Base-by-base conservation (phyloP, 2,113 vertebrate genomes). In the Strix uralensis region DNA sequence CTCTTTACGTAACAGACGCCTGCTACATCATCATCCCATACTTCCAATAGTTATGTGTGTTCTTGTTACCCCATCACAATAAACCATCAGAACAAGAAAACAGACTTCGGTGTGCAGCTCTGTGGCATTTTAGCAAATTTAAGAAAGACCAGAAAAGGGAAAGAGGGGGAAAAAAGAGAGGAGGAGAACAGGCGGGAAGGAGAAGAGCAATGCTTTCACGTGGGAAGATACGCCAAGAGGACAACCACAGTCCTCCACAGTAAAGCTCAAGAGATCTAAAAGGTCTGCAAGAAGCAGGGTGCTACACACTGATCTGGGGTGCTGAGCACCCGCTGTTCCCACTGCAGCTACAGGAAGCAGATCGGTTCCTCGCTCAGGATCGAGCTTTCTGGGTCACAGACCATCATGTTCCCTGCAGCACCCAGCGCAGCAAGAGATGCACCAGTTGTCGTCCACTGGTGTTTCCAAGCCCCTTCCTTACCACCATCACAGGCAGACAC, bases 381-480 rank as follows among this genome's bases (percentile, higher is more conserved):
- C 1, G 4, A 86, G 46, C 19, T 62, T 36, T 63, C 52, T n/a
- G 51, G 1, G 2, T 15, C 52, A 79, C 15, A 20, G 61, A n/a
- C 29, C 21, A 27, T 7, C 0, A 0, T 4, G 0, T 6, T 67
- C 25, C n/a, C 59, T 63, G 54, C 32, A 44, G 57, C 38, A 65
- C 4, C 26, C 58, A 85, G 55, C 16, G 46, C 1, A 2, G 62
- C 1, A 2, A 38, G 32, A 46, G 19, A 10, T 2, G 9, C n/a
- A 47, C 21, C 7, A 36, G 30, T 0, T 67, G n/a, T 18, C 13
- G 7, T 15, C 47, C 32, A 78, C 38, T 32, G 29, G 11, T 18
- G 26, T 36, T 67, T 38, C 83, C 46, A 61, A 81, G 25, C 34
- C 77, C 12, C 55, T 66, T 54, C 7, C 3, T 86, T 55, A 54